A percentile compares a stretch with the other conserved stretches of the same genome.
Evolutionary conservation across 2,113 vertebrate genomes (phyloP).

Genomic region (Cacatua alba): DNA sequence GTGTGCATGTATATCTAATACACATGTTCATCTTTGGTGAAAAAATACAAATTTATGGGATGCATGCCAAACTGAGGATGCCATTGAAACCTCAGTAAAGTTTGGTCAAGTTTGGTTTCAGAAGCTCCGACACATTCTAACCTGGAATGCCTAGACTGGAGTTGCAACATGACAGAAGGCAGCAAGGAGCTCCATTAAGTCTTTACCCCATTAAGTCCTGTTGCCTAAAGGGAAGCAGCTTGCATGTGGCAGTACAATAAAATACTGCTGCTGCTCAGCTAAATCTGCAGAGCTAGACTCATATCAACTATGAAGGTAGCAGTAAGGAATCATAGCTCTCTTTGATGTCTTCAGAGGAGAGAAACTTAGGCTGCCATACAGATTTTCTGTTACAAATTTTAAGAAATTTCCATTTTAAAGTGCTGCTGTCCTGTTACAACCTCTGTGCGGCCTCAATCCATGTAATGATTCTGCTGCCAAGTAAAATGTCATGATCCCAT

Average conservation of each 20-base stretch:
- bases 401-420: not conserved
- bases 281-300: constrained; percentile 19
- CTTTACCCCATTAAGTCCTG: constrained; percentile 34
- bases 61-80: not conserved
- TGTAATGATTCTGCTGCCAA: constrained; percentile 18
- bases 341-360: constrained; percentile 2
- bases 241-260: not conserved
- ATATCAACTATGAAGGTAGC: not conserved
- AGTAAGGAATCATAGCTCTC: not conserved
- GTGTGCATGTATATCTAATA: not conserved
- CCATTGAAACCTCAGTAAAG: constrained; percentile 32
- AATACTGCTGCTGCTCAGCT: not conserved
- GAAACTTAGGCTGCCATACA: not conserved
- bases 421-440: not conserved
- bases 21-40: not conserved
- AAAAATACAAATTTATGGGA: not conserved
- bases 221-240: constrained; percentile 32
- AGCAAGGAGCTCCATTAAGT: constrained; percentile 37
- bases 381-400: not conserved
- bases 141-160: not conserved
- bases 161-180: constrained; percentile 37
- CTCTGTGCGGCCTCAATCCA: not conserved
- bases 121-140: constrained; percentile 4
- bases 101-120: constrained; percentile 50
- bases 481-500: not conserved